These are phyloP conservation scores for Drosophila novamexicana DNA, from an alignment of 1,140 invertebrate species.

Conservation along the genomic window DNA sequence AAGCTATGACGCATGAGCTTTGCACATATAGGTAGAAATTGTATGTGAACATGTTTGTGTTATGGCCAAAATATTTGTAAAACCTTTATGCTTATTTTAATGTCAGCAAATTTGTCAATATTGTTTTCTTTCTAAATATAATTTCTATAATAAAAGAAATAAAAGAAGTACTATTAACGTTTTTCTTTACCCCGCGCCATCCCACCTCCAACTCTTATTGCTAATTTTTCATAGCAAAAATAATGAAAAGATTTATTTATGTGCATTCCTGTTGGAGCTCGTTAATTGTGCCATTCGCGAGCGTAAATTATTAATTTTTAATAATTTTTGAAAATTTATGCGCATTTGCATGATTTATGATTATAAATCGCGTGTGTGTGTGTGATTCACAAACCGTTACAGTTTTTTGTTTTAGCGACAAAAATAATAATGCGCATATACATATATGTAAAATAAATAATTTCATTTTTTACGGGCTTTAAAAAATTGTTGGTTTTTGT, in stretches of 20 bases:
- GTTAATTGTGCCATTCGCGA: slow-evolving; percentile 60
- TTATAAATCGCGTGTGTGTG: slow-evolving; percentile 34
- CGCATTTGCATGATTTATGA: slow-evolving; percentile 63
- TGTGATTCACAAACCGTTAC: slow-evolving; percentile 66
- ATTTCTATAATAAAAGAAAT: slow-evolving; percentile 35
- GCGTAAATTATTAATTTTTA: slow-evolving; percentile 60
- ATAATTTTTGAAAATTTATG: slow-evolving; percentile 53
- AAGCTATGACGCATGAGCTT: slow-evolving; percentile 24
- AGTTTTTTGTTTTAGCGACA: slow-evolving; percentile 61
- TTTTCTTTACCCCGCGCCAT: slow-evolving; percentile 13
- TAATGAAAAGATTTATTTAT: slow-evolving; percentile 37
- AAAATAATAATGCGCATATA: slow-evolving; percentile 41
- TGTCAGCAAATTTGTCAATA: slow-evolving; percentile 65
- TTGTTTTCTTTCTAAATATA: slow-evolving; percentile 35
- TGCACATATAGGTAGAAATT: slow-evolving; percentile 1
- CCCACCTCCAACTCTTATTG: slow-evolving; percentile 1
- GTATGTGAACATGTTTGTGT: slow-evolving; percentile 17
- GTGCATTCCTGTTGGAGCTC: slow-evolving; percentile 35
- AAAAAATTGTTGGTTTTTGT: slow-evolving; percentile 39
- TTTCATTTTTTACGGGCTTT: slow-evolving; percentile 31
- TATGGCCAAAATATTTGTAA: slow-evolving; percentile 41
- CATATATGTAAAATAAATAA: slow-evolving; percentile 34
- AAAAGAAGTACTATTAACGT: slow-evolving; percentile 38
- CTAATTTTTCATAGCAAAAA: slow-evolving; percentile 21
- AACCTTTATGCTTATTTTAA: slow-evolving; percentile 44